These are phyloP conservation scores for Oryzias woworae DNA, from an alignment of 2,113 vertebrate species.

Conservation along the genomic window DNA sequence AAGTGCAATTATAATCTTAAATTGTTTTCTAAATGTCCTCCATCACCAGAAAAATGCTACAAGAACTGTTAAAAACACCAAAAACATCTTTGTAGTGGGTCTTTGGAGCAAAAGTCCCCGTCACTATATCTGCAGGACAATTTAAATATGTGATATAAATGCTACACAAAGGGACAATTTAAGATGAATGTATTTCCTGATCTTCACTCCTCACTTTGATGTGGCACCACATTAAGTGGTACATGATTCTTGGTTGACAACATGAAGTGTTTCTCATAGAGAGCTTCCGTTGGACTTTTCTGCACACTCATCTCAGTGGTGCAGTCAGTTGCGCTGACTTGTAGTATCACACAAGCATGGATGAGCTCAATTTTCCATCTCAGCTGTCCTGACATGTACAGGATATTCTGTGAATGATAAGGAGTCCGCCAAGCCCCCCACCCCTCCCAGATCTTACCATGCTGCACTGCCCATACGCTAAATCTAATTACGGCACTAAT, in stretches of 20 bases:
- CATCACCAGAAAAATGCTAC: too few relatives aligned
- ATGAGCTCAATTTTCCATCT: constrained; percentile 69
- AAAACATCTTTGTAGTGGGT: too few relatives aligned
- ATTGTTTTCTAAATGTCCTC: too few relatives aligned
- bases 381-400: constrained; percentile 62
- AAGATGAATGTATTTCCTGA: constrained; percentile 29
- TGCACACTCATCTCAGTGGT: constrained; percentile 52
- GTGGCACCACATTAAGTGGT: constrained; percentile 63
- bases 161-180: constrained; percentile 53
- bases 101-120: too few relatives aligned
- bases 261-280: constrained; percentile 16
- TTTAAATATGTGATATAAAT: constrained; percentile 41
- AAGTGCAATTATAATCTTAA: too few relatives aligned
- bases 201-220: constrained; percentile 52
- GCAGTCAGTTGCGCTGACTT: constrained; percentile 25
- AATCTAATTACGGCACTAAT: constrained; percentile 77
- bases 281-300: constrained; percentile 45
- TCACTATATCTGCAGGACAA: constrained; percentile 4
- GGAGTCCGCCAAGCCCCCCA: constrained; percentile 38
- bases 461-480: constrained; percentile 64
- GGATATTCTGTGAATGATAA: constrained; percentile 67
- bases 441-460: constrained; percentile 39
- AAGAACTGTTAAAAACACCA: too few relatives aligned
- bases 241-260: constrained; percentile 52
- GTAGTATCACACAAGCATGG: constrained; percentile 57